Base-by-base conservation (phyloP, 2,113 vertebrate genomes). In the Chauna torquata region DNA sequence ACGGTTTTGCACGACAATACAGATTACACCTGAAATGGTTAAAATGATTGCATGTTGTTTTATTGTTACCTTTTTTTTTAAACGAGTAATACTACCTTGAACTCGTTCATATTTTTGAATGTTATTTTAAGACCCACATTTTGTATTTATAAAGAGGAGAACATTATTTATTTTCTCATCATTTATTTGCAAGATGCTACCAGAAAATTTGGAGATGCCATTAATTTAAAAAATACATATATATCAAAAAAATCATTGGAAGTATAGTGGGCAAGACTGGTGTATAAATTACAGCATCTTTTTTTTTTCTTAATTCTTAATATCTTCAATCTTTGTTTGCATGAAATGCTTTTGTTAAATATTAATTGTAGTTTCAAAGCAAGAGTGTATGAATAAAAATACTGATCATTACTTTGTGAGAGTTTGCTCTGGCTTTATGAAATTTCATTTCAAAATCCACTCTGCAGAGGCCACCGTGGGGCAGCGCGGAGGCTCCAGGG, bases 331-430 rank as follows among this genome's bases (percentile, higher is more conserved):
- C 97, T 96, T 92, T 55, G 92, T 97, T 98, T 97, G 98, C 98
- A 98, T 98, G 98, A 92, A 50, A 82, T 65, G 97, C 97, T 97
- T 97, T 96, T 97, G 97, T 98, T 98, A 95, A 96, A 82, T 97
- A 95, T 96, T 95, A 94, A 94, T 62, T 97, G 98, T 98, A 97
- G 97, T 97, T 98, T 90, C 97, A 84, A 97, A 97, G 93, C 97
- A 88, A 97, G 93, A 81, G 97, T 97, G 97, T 98, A 94, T 36
- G 70, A 98, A 98, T 98, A 98, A 98, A 98, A 88, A 83, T 82
- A 91, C 91, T 90, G 97, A 96, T 87, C 95, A 36, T 96, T 80
- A 86, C 36, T 75, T 4, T 5, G 74, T 14, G 32, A 47, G 74
- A 24, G 55, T 34, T 16, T 68, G 23, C 4, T 72, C 27, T 95